phyloP scores from a whole-genome alignment of 2,888 invertebrate genomes.

The Tanypteryx hageni region DNA sequence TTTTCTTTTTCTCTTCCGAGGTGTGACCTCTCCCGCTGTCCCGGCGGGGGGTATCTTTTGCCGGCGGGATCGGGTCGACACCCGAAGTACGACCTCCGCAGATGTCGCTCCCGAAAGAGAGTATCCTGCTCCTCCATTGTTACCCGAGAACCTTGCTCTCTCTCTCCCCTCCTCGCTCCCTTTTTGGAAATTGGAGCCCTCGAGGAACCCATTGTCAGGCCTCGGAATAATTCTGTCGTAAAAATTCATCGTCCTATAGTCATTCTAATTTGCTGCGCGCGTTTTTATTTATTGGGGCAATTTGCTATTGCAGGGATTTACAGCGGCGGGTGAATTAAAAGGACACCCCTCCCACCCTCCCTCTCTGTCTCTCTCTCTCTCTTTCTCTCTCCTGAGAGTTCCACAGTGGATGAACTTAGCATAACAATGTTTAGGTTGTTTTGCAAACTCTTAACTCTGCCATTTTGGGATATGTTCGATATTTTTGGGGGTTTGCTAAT shows the following conservation, averaged over 20 bases:
- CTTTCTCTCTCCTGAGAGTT: no score
- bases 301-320: slow-evolving; percentile 19
- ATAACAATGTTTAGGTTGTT: no score
- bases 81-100: slow-evolving; percentile 22
- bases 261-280: slow-evolving; percentile 27
- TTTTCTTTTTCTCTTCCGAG: background rate
- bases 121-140: slow-evolving; percentile 41
- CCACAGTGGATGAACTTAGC: no score
- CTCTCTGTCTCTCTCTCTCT: no score
- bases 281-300: slow-evolving; percentile 52
- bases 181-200: background rate
- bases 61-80: background rate
- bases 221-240: background rate
- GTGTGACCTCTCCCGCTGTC: background rate
- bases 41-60: background rate
- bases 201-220: slow-evolving; percentile 6
- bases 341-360: background rate
- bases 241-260: slow-evolving; percentile 1
- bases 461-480: no score
- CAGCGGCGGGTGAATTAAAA: background rate
- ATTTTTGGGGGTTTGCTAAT: no score
- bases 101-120: background rate
- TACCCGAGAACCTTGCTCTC: slow-evolving; percentile 17
- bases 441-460: no score
- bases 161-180: background rate